These are phyloP conservation scores for Microctenopoma lineatum DNA, from an alignment of 2,797 vertebrate genomes.

Conservation along the genomic window DNA sequence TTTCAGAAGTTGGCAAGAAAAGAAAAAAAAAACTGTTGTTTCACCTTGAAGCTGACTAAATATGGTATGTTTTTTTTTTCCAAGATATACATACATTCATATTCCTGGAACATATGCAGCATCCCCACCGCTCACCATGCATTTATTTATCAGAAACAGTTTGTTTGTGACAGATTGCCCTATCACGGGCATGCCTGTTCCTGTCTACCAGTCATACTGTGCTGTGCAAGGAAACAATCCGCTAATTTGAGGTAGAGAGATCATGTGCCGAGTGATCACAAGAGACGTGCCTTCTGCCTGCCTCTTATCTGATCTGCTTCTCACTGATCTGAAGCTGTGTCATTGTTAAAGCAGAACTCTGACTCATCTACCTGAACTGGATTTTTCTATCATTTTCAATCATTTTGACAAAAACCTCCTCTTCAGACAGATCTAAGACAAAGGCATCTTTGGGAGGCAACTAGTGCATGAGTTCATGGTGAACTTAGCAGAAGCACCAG, in stretches of 20 bases:
- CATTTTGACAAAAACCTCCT: constrained; percentile 8
- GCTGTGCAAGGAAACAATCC: constrained; percentile 23
- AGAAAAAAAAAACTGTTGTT: constrained; percentile 42
- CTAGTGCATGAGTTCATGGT: too few species aligned
- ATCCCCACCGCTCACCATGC: constrained; percentile 27
- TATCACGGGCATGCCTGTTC: constrained; percentile 3
- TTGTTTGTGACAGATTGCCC: constrained; percentile 31
- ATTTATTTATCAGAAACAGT: constrained; percentile 54
- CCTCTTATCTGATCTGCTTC: constrained; percentile 35
- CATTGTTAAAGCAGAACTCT: constrained; percentile 41
- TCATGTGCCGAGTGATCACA: constrained; percentile 29
- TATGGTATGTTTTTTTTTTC: constrained; percentile 21
- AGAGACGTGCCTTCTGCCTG: constrained; percentile 11
- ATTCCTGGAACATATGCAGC: constrained; percentile 50
- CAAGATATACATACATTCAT: not conserved
- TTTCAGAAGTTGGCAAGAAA: constrained; percentile 80
- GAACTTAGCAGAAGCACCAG: too few species aligned
- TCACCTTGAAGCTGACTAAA: constrained; percentile 42
- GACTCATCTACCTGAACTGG: constrained; percentile 7
- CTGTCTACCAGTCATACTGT: constrained; percentile 2
- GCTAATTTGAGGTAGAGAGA: constrained; percentile 32
- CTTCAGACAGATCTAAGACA: too few species aligned
- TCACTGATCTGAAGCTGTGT: constrained; percentile 16
- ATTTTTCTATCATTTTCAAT: constrained; percentile 31
- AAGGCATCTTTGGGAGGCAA: not conserved